Conservation (phyloP, 2,113 vertebrate genomes). For the Eonycteris spelaea region DNA sequence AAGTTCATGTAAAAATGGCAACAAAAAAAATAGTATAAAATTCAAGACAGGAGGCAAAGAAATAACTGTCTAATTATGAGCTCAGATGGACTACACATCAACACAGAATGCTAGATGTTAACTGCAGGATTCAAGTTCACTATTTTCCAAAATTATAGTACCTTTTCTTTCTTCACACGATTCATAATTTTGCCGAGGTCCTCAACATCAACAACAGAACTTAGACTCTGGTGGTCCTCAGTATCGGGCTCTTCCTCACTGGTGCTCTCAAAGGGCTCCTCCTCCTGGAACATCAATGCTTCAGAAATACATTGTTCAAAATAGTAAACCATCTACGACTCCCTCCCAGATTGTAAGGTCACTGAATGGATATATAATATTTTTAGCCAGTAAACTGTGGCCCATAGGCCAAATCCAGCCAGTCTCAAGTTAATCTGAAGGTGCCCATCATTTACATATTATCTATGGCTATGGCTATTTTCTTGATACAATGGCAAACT, state of each 20-base stretch:
- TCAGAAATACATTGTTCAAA: background rate
- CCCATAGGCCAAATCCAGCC: background rate
- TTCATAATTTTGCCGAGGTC: slow-evolving; percentile 91
- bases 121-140: background rate
- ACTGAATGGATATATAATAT: background rate
- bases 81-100: background rate
- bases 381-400: background rate
- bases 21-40: background rate
- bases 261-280: slow-evolving; percentile 88
- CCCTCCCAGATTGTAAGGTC: background rate
- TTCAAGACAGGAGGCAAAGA: background rate
- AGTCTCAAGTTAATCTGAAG: background rate
- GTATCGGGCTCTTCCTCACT: slow-evolving; percentile 84
- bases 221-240: slow-evolving; percentile 59
- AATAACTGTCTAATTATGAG: background rate
- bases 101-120: background rate
- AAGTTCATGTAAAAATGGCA: background rate
- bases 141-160: slow-evolving; percentile 51
- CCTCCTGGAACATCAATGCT: slow-evolving; percentile 62
- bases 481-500: background rate
- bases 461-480: background rate
- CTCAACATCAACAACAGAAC: slow-evolving; percentile 89
- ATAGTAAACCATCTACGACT: background rate
- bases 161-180: slow-evolving; percentile 89
- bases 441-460: background rate